Conservation (phyloP, 2,113 vertebrate genomes). For the Xiphophorus couchianus region DNA sequence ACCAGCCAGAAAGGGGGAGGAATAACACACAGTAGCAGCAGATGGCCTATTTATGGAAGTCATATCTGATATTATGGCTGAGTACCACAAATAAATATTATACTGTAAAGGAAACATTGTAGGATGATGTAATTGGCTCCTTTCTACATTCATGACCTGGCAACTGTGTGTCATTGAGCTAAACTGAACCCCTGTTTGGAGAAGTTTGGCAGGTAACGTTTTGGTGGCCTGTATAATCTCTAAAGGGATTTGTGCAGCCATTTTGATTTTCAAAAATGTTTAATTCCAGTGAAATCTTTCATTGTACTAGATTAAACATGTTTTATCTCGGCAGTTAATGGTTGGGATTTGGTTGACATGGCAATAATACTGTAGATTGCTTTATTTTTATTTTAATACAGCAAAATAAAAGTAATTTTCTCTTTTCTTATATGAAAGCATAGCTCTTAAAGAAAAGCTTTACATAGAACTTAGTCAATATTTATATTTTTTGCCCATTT, state of each 20-base stretch:
- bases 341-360: too few species aligned
- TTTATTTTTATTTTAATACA: too few species aligned
- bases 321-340: neutral
- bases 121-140: constrained; percentile 52
- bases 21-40: constrained; percentile 43
- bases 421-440: too few species aligned
- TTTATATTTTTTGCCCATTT: too few species aligned
- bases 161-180: constrained; percentile 35
- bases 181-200: constrained; percentile 15
- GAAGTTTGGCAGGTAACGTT: neutral
- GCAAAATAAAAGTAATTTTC: too few species aligned
- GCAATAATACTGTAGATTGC: too few species aligned
- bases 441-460: neutral
- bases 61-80: constrained; percentile 58
- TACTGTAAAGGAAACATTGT: constrained; percentile 52
- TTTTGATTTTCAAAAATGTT: too few species aligned
- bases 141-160: constrained; percentile 21
- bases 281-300: too few species aligned
- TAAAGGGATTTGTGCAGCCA: neutral
- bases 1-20: constrained; percentile 31
- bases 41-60: constrained; percentile 62
- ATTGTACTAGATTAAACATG: neutral
- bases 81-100: constrained; percentile 57
- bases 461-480: too few species aligned
- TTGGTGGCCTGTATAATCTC: neutral